A percentile compares a stretch with the other conserved stretches of the same genome.
Conservation (phyloP, 2,113 vertebrate species). For the Zosterops lateralis region DNA sequence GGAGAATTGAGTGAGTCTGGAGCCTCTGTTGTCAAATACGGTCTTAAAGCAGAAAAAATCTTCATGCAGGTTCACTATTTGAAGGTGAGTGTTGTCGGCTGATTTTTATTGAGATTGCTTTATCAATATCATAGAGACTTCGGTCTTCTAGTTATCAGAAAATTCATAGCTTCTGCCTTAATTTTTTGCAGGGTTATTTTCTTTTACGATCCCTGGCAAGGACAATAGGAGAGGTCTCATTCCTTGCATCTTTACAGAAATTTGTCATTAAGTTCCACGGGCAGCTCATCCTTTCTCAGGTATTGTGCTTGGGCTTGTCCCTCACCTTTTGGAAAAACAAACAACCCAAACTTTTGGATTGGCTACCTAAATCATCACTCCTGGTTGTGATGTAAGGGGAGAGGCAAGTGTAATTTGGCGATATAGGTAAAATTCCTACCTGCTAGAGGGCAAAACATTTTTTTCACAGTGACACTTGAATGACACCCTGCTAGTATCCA, state of each 20-base stretch:
- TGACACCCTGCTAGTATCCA: not conserved
- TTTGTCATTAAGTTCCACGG: constrained; percentile 90
- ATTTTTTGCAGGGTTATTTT: constrained; percentile 88
- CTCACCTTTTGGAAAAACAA: not conserved
- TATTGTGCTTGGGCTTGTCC: constrained; percentile 43
- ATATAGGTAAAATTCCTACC: not conserved
- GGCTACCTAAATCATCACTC: not conserved
- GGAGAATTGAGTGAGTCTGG: constrained; percentile 85
- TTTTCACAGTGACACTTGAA: not conserved
- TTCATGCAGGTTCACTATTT: constrained; percentile 98
- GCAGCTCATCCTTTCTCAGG: constrained; percentile 93
- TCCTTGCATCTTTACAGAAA: constrained; percentile 82
- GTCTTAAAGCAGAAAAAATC: constrained; percentile 90
- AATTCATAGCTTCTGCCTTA: not conserved
- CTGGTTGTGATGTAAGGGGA: not conserved
- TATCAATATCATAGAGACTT: not conserved
- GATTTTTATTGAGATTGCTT: not conserved
- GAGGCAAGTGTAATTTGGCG: not conserved
- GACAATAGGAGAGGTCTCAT: constrained; percentile 79
- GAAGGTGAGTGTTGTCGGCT: constrained; percentile 78
- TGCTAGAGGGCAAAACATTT: not conserved
- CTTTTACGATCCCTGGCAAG: constrained; percentile 84
- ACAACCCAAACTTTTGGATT: not conserved
- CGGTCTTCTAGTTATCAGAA: not conserved
- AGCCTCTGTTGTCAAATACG: constrained; percentile 87